Base-by-base conservation (phyloP, 2,888 invertebrate genomes). In the Cordilura impudica region DNA sequence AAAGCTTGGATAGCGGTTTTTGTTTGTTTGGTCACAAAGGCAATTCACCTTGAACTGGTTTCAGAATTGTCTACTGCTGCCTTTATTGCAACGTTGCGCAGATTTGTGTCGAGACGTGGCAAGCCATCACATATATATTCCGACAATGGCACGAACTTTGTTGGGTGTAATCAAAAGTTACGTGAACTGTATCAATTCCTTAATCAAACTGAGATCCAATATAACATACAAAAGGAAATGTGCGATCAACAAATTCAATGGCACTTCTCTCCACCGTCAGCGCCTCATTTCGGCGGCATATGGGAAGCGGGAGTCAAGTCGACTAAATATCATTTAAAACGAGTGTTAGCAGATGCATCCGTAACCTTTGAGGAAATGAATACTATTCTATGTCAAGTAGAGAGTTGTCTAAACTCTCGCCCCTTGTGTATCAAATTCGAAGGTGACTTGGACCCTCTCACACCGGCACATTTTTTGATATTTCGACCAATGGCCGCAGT, bases 1-100 rank as follows among this genome's bases (percentile, higher is more conserved):
- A 86, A 86, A 60, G 69, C 75, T 6, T 86, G 85, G 71, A 73
- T 86, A 35, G 78, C 81, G 6, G 8, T 84, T 8, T 85, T 83
- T 67, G 65, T 86, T 2, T 86, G 84, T 60, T 76, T 83, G 49
- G 69, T 81, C 0, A 85, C 85, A 0, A 86, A 84, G 54, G 85
- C 86, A 0, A 45, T 85, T 2, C 84, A 86, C 35, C 31, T 87
- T 18, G 86, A 86, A 56, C 23, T 79, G 14, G 74, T 75, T 0
- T 56, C 66, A 8, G 71, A 83, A 1, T 63, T 86, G 7, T 78
- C 84, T 2, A 83, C 85, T 0, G 78, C 83, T 4, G 81, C 82
- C n/a, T 0, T 87, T 58, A 56, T 86, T 7, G 85, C 84, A 2
- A 74, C 84, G 2, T 77, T 86, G 18, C 76, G 82, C 1, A 75